Base-by-base conservation (phyloP, 2,888 invertebrate genomes). In the Tetanocera ferruginea region DNA sequence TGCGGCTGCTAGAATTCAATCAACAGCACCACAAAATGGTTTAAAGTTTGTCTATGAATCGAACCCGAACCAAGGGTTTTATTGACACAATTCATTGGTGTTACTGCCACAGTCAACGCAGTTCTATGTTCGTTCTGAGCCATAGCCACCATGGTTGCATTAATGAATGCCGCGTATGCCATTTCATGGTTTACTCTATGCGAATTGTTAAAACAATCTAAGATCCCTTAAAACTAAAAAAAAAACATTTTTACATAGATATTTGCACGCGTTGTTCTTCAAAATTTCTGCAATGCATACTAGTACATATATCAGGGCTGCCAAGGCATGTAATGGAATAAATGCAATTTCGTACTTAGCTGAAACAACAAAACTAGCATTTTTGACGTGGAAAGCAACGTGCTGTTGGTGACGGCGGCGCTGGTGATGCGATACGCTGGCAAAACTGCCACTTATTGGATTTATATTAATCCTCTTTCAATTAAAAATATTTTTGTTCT, bases 381-480 rank as follows among this genome's bases (percentile, higher is more conserved):
- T 43, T 37, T 43, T 43, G 43, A 43, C 43, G 43, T 43, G 1
- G 43, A 43, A 43, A 43, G 14, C 43, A 43, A 2, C 6, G 43
- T 43, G 43, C 1, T 37, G 37, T 0, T 37, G 37, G 37, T 11
- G 43, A 14, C 43, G 1, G 11, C 1, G 8, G 37, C 37, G 43
- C 1, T 43, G 43, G 43, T 3, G 43, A 43, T 43, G 43, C 43
- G 43, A 43, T 43, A 43, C 43, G 43, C 43, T 43, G 11, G 43
- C 43, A 43, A 43, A 43, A 43, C 43, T 43, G 43, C 43, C 43
- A 43, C 43, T n/a, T 43, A 51, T 69, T 69, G 69, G 43, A n/a
- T 69, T 25, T 17, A 25, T 51, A 51, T 43, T 72, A 57, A 34
- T 72, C 72, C 72, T 17, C 34, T 72, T 72, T 72, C 72, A 72